These are phyloP conservation scores for Mya arenaria DNA, from an alignment of 1,140 invertebrate species.

Conservation along the genomic window DNA sequence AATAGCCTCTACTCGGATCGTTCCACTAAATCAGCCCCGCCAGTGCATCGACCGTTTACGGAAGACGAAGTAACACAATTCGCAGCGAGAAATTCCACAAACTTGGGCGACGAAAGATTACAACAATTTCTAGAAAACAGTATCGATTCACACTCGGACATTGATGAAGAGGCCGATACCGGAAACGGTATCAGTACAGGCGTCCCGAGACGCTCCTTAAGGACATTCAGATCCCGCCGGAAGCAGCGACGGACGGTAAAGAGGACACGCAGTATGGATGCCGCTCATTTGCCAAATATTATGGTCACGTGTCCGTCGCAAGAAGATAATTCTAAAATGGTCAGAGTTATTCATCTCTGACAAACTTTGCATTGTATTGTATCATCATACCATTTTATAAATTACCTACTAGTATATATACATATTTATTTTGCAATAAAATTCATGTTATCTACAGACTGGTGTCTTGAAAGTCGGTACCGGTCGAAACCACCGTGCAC, in stretches of 20 bases:
- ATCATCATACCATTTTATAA: too few relatives aligned
- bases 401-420: too few relatives aligned
- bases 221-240: constrained; percentile 25
- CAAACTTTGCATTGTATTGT: too few relatives aligned
- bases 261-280: constrained; percentile 8
- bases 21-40: background rate
- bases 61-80: background rate
- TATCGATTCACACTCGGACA: background rate
- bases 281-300: constrained; percentile 18
- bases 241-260: constrained; percentile 20
- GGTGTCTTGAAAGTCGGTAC: too few relatives aligned
- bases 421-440: too few relatives aligned
- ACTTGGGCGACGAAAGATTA: constrained; percentile 35
- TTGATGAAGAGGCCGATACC: background rate
- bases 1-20: constrained; percentile 1
- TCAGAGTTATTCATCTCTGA: too few relatives aligned
- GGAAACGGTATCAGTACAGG: background rate
- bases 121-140: constrained; percentile 25
- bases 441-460: too few relatives aligned
- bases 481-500: too few relatives aligned
- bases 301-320: background rate
- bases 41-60: background rate
- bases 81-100: background rate
- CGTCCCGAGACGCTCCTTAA: constrained; percentile 6
- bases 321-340: constrained; percentile 16